Base-by-base conservation (phyloP, 2,113 vertebrate genomes). In the Etheostoma cragini region DNA sequence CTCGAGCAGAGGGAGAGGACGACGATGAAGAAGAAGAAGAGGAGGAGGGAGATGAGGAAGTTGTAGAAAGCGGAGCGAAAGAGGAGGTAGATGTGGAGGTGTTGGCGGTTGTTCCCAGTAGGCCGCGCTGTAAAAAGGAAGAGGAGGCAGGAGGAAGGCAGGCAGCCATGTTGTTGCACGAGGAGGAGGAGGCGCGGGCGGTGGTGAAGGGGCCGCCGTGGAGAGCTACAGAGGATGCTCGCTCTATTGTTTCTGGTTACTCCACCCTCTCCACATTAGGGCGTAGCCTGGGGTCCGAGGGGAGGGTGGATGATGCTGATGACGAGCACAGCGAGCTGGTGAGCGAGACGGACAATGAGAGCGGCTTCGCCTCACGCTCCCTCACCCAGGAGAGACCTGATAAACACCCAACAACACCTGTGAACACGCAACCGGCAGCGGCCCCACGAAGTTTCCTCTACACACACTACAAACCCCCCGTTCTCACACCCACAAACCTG, bases 201-300 rank as follows among this genome's bases (percentile, higher is more conserved):
- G 86, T 82, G 74, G 91, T 78, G 70, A 70, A 90, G 87, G 91
- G 80, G 65, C 89, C 88, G 72, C 8, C 78, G 61, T 95, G 91
- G 92, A 73, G 90, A 78, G 87, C 94, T 8, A 85, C 90, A 2
- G 94, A 95, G 0, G 97, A 98, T 3, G 96, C 97, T 0, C 96
- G 96, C 78, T 99, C 98, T 45, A 98, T 98, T 10, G 97, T 98
- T 3, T 99, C 98, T 0, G 98, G 97, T 61, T 98, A 99, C 92
- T 99, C 98, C 92, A 98, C 97, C 3, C 94, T 98, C 64, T 98
- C 98, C 90, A 98, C 97, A 8, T 87, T 97, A 68, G 97, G 97
- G 89, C 96, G 96, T 89, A 97, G 97, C 88, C 93, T 96, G 75
- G 96, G 96, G 64, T 95, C 95, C 0, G 96, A 96, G 77, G 96